Evolutionary conservation across 2,888 invertebrate species (phyloP), one percentile per base, ranked within the genome.

Genomic region (Mylabris sibirica): DNA sequence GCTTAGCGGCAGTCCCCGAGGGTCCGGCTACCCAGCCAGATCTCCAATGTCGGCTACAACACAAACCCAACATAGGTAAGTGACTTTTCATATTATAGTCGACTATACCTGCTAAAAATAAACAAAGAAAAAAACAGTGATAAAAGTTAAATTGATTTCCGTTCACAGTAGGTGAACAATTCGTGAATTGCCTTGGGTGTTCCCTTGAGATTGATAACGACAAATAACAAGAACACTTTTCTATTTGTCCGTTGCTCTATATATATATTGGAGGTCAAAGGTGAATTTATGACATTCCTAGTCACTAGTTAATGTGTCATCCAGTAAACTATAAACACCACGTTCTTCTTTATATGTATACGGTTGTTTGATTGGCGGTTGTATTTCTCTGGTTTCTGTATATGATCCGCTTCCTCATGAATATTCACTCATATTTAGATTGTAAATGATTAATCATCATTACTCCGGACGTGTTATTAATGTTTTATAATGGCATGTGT

Each of bases 1-100:
- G 76, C 86, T 87, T 82, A 86, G 86, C 77, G 83, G 84, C 73
- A 87, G 87, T 81, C 87, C 87, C 79, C 86, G 87, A 82, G 83
- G 86, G 80, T 80, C 86, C 75, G 84, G 86, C 74, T 88, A 86
- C 80, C 87, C 85, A 63, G 84, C 84, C 49, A 80, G 85, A 73
- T 85, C 85, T 72, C 85, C 88, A 64, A 82, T 85, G 82, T 80
- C 83, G 66, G 80, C 81, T 53, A 72, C 65, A 44, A 69, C 70
- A 65, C 74, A 75, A 65, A 72, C 76, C 64, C 79, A 86, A 78
- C 86, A 87, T 82, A 87, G 88, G 88, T 88, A 79, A 86, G 88
- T 85, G 44, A 12, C 38, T 44, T 44, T 44, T 44, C n/a, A 12
- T 38, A n/a, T n/a, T n/a, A n/a, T n/a, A 14, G 14, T 38, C 38